Base-by-base conservation (phyloP, 2,797 vertebrate species). In the Gadopsis marmoratus region DNA sequence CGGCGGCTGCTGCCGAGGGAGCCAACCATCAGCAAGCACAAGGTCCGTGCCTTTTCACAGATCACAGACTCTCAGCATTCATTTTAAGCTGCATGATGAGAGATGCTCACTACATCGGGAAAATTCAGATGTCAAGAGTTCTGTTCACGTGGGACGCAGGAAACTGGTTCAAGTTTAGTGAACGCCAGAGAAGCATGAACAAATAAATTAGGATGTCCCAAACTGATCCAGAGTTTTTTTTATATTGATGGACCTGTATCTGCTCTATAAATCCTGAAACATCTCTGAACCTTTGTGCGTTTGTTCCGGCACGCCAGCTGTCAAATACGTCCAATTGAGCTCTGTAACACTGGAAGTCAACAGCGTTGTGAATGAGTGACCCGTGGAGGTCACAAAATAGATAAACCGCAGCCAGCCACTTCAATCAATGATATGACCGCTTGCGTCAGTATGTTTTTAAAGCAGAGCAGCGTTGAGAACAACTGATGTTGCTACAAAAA, bases 371-470 rank as follows among this genome's bases (percentile, higher is more conserved):
- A 71, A 41, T 1, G 9, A 50, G 55, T 47, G 63, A 59, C 60
- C 33, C 4, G 11, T 5, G 5, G 33, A 21, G 60, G 13, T 19
- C 9, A 6, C 16, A 26, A 60, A 48, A 55, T 16, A 17, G 23
- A 60, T 29, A 16, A 76, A 64, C 7, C 21, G 16, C 60, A 79
- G 71, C 48, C 74, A 73, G 54, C 26, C 3, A 58, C 33, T 72
- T 61, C 60, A 39, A 50, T 71, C 63, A 54, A 50, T 23, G 13
- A 45, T 11, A 11, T 26, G 39, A 62, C 62, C 23, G 48, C 0
- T 3, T 26, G 48, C 9, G 37, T 45, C 50, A 10, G 60, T 6
- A 33, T 14, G 37, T 2, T 0, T 29, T 50, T 50, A 16, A 31
- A 51, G 54, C 45, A 29, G 48, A 37, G 62, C 19, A 45, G 37